Conservation (phyloP, 2,113 vertebrate genomes). For the Alectura lathami region DNA sequence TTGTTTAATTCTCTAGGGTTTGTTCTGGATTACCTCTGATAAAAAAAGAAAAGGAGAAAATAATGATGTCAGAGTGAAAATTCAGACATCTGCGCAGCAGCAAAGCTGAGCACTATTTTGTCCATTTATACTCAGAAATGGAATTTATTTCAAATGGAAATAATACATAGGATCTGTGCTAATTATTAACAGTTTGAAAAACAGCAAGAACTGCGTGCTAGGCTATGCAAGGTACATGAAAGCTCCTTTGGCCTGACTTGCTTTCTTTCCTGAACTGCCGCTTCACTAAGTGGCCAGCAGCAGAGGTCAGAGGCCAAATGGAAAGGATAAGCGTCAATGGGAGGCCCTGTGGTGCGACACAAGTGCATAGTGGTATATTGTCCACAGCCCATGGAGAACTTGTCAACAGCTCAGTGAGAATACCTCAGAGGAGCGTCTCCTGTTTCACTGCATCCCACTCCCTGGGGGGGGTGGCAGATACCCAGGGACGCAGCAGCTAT, state of each 20-base stretch:
- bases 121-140: background rate
- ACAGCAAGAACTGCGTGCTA: background rate
- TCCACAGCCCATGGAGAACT: conserved; percentile 64
- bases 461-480: conserved; percentile 28
- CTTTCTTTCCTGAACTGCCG: conserved; percentile 27
- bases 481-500: conserved; percentile 46
- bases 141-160: background rate
- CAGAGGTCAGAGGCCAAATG: conserved; percentile 57
- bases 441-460: conserved; percentile 56
- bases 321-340: conserved; percentile 68
- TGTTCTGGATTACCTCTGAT: background rate
- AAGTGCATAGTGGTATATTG: conserved; percentile 61
- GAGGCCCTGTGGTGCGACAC: conserved; percentile 66
- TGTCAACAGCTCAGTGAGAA: conserved; percentile 72
- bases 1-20: background rate
- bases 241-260: conserved; percentile 10
- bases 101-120: background rate
- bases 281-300: conserved; percentile 55
- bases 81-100: background rate
- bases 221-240: background rate
- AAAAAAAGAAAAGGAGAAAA: too few species aligned
- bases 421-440: conserved; percentile 52
- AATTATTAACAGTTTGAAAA: background rate
- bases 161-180: background rate
- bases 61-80: background rate